These are phyloP conservation scores for Heliconius himera DNA, from an alignment of 1,140 invertebrate species.

Conservation along the genomic window DNA sequence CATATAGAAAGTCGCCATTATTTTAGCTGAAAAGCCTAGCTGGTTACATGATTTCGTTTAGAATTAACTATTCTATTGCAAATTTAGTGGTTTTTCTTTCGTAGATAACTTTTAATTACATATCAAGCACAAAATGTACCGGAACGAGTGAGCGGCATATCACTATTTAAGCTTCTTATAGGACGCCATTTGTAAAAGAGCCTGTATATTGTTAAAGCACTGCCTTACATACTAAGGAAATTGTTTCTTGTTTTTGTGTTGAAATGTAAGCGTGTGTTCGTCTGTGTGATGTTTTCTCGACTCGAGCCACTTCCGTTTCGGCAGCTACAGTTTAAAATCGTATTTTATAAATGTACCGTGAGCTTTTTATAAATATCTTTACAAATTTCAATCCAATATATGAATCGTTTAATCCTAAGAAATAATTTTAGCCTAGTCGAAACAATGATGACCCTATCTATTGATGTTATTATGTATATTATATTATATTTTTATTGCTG, in stretches of 20 bases:
- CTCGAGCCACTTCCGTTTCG: constrained; percentile 48
- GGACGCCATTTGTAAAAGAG: constrained; percentile 38
- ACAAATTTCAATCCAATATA: constrained; percentile 72
- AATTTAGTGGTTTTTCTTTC: neutral
- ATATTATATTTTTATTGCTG: constrained; percentile 60
- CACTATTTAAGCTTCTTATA: constrained; percentile 54
- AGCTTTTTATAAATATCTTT: constrained; percentile 74
- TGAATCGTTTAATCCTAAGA: constrained; percentile 50
- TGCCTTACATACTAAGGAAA: constrained; percentile 74
- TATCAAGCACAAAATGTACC: constrained; percentile 68
- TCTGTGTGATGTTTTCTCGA: constrained; percentile 47
- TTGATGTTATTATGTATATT: constrained; percentile 38
- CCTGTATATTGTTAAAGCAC: constrained; percentile 66
- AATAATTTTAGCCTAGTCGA: constrained; percentile 50
- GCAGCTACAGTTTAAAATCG: constrained; percentile 56
- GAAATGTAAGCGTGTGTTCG: constrained; percentile 47
- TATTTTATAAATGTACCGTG: constrained; percentile 59
- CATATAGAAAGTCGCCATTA: constrained; percentile 23
- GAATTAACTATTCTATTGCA: constrained; percentile 26
- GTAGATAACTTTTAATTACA: constrained; percentile 50
- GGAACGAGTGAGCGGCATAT: constrained; percentile 67
- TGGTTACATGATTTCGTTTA: constrained; percentile 36
- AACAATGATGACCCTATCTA: constrained; percentile 31
- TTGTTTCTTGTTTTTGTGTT: constrained; percentile 36
- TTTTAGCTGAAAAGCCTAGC: constrained; percentile 31